phyloP scores from a whole-genome alignment of 1,140 invertebrate genomes.

The Drosophila biarmipes region DNA sequence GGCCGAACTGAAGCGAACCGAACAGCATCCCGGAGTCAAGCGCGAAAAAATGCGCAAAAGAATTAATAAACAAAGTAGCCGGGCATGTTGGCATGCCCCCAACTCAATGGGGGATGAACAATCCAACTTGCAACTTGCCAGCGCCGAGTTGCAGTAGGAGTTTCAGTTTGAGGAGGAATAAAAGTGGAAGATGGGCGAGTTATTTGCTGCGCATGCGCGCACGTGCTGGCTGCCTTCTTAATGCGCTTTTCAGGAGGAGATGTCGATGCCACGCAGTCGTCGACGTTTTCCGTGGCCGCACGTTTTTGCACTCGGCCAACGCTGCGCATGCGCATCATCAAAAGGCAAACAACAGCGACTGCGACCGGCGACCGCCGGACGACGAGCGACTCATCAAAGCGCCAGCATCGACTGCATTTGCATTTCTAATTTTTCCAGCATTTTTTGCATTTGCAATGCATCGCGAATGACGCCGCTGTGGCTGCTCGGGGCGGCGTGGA shows the following conservation, averaged over 20 bases:
- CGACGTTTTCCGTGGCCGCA: slow-evolving; percentile 66
- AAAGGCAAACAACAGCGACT: slow-evolving; percentile 53
- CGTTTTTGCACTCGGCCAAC: slow-evolving; percentile 66
- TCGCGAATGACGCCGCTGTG: slow-evolving; percentile 37
- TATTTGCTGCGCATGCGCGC: slow-evolving; percentile 81
- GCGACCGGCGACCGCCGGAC: slow-evolving; percentile 2
- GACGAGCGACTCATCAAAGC: slow-evolving; percentile 46
- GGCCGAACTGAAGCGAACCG: slow-evolving; percentile 19
- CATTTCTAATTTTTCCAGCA: slow-evolving; percentile 73
- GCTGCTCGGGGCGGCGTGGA: slow-evolving; percentile 63
- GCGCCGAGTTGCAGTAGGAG: slow-evolving; percentile 13
- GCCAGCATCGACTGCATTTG: slow-evolving; percentile 65
- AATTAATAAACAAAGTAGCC: slow-evolving; percentile 82
- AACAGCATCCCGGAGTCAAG: slow-evolving; percentile 45
- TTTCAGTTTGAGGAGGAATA: slow-evolving; percentile 3
- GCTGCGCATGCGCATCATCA: slow-evolving; percentile 77
- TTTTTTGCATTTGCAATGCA: slow-evolving; percentile 60
- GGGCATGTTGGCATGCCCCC: slow-evolving; percentile 72
- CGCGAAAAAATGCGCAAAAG: slow-evolving; percentile 81
- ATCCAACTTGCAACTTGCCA: slow-evolving; percentile 17
- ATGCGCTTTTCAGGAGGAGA: slow-evolving; percentile 42
- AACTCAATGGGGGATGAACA: slow-evolving; percentile 20
- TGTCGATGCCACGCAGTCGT: slow-evolving; percentile 36
- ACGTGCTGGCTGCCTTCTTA: slow-evolving; percentile 76
- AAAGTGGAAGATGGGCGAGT: slow-evolving; percentile 47